phyloP scores from a whole-genome alignment of 2,888 invertebrate genomes.

The Dynastes hyllus region DNA sequence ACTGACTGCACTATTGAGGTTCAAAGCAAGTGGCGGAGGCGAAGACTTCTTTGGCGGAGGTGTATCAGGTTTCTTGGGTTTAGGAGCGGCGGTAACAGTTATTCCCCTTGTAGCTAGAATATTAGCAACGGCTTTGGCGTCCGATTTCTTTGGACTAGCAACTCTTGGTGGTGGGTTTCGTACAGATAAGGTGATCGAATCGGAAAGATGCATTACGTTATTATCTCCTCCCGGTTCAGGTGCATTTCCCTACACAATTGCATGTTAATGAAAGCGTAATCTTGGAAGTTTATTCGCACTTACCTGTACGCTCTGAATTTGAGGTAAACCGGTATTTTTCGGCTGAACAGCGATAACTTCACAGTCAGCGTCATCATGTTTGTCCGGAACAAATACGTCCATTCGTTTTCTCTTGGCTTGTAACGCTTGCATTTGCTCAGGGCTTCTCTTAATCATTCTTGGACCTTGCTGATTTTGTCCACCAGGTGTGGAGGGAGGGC shows the following conservation, averaged over 20 bases:
- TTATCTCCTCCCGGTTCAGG: slow-evolving; percentile 68
- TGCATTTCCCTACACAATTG: slow-evolving; percentile 63
- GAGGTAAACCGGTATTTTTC: slow-evolving; percentile 80
- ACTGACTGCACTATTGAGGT: slow-evolving; percentile 77
- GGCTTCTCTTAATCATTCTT: slow-evolving; percentile 53
- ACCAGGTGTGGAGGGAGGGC: slow-evolving; percentile 34
- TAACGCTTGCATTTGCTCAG: slow-evolving; percentile 67
- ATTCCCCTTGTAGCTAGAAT: slow-evolving; percentile 85
- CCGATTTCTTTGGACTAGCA: slow-evolving; percentile 74
- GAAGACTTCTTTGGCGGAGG: slow-evolving; percentile 66
- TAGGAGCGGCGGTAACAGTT: slow-evolving; percentile 80
- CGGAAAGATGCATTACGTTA: slow-evolving; percentile 80
- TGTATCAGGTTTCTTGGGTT: slow-evolving; percentile 68
- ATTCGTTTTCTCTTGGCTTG: slow-evolving; percentile 73
- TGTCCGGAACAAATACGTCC: slow-evolving; percentile 79
- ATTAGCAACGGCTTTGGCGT: slow-evolving; percentile 84
- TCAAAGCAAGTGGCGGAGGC: slow-evolving; percentile 72
- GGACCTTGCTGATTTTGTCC: slow-evolving; percentile 50
- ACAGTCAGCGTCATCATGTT: slow-evolving; percentile 84
- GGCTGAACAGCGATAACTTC: slow-evolving; percentile 85
- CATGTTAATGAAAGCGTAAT: not conserved
- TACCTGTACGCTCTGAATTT: slow-evolving; percentile 85
- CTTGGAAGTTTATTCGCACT: slow-evolving; percentile 48
- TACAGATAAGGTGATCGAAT: slow-evolving; percentile 81
- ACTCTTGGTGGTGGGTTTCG: slow-evolving; percentile 72